Conservation (phyloP, 2,113 vertebrate species). For the Ochotona curzoniae region DNA sequence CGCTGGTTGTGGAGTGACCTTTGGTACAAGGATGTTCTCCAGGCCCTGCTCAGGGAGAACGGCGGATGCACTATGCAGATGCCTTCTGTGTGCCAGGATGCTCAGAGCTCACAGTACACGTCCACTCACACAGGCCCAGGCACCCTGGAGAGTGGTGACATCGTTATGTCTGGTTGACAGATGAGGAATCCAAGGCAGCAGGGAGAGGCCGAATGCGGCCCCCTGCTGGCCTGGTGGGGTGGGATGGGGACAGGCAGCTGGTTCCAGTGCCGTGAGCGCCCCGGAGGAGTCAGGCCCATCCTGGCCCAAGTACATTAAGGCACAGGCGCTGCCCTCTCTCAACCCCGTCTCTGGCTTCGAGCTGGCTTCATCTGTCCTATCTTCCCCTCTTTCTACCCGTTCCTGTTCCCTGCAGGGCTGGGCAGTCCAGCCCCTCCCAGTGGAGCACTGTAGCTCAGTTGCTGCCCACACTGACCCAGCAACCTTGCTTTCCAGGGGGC, state of each 20-base stretch:
- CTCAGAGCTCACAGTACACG: background rate
- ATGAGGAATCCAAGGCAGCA: no score
- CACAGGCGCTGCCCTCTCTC: background rate
- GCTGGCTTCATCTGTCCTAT: background rate
- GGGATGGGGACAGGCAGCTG: background rate
- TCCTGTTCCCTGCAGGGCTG: background rate
- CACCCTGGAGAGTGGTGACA: background rate
- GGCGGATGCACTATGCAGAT: background rate
- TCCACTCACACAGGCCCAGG: background rate
- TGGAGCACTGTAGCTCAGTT: no score
- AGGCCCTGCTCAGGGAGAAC: background rate
- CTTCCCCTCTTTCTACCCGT: background rate
- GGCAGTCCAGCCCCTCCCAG: background rate
- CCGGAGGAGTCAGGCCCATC: accelerated
- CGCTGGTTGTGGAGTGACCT: background rate
- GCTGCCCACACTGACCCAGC: background rate
- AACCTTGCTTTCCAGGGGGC: background rate
- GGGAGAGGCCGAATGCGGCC: background rate
- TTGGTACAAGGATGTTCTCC: constrained; percentile 1
- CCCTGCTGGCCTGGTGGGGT: no score
- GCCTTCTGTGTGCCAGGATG: background rate
- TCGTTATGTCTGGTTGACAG: background rate
- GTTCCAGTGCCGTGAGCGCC: background rate
- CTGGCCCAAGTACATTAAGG: background rate
- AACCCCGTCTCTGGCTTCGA: background rate